Conservation (phyloP, 2,888 invertebrate genomes). For the Temnothorax rugatulus region DNA sequence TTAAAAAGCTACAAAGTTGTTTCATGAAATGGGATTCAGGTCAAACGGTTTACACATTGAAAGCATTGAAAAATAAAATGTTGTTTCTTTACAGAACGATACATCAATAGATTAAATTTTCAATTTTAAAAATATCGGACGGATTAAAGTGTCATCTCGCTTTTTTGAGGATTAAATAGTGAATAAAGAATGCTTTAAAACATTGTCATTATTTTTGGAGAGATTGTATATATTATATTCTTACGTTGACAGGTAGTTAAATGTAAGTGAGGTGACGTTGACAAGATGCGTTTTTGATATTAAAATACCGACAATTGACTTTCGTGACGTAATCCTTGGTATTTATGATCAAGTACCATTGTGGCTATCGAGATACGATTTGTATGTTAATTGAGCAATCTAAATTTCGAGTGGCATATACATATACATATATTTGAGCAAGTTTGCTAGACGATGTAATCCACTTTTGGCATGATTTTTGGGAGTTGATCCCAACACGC, state of each 20-base stretch:
- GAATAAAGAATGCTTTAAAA: neutral
- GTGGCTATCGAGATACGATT: conserved; percentile 1
- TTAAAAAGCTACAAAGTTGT: conserved; percentile 14
- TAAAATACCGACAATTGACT: neutral
- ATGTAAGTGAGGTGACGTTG: too few relatives aligned
- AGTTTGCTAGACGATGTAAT: conserved; percentile 11
- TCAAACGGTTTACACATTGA: conserved; percentile 9
- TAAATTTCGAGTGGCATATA: conserved; percentile 1
- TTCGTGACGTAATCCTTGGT: neutral
- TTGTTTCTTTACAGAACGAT: conserved; percentile 10
- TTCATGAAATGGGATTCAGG: neutral
- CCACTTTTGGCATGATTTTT: conserved; percentile 35
- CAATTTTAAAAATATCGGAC: conserved; percentile 8
- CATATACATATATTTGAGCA: neutral
- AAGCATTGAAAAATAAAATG: conserved; percentile 13
- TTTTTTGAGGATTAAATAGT: neutral
- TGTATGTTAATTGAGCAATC: conserved; percentile 17
- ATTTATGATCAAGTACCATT: neutral
- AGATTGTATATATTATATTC: neutral
- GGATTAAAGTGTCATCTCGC: neutral
- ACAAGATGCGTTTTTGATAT: neutral
- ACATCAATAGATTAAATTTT: neutral
- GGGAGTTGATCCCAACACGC: neutral
- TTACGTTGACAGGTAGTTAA: neutral
- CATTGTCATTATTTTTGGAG: neutral